Evolutionary conservation across 1,140 invertebrate genomes (phyloP).

Genomic region (Rhagoletis pomonella): DNA sequence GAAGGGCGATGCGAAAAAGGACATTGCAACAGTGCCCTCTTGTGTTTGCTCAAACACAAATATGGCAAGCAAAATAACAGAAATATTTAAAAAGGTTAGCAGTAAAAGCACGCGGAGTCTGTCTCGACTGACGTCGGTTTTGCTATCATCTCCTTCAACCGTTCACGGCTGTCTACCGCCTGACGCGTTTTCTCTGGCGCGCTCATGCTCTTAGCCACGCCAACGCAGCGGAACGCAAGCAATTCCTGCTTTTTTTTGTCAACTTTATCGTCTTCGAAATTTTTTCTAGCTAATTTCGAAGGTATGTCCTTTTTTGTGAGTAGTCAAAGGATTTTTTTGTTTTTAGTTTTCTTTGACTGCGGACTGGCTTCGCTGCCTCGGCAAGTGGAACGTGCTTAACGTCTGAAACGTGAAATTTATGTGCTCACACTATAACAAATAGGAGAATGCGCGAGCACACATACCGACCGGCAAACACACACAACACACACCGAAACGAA

Average conservation of each 20-base stretch:
- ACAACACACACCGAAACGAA: background rate
- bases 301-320: constrained; percentile 2
- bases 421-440: constrained; percentile 32
- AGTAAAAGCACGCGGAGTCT: background rate
- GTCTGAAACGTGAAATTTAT: constrained; percentile 44
- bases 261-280: background rate
- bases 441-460: background rate
- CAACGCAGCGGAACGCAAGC: constrained; percentile 23
- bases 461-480: background rate
- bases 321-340: background rate
- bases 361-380: background rate
- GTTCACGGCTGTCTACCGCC: constrained; percentile 1
- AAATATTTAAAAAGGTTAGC: background rate
- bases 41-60: background rate
- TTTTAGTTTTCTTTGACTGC: background rate
- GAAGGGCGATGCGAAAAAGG: background rate
- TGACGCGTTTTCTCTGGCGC: background rate
- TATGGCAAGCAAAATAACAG: background rate
- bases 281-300: constrained; percentile 7
- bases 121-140: background rate
- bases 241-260: no score
- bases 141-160: background rate
- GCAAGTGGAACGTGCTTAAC: constrained; percentile 33
- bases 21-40: background rate
- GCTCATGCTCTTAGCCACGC: constrained; percentile 14